Percentiles rank a stretch among this genome's conserved stretches.
Conservation (phyloP, 2,888 invertebrate species). For the Platycheirus albimanus region DNA sequence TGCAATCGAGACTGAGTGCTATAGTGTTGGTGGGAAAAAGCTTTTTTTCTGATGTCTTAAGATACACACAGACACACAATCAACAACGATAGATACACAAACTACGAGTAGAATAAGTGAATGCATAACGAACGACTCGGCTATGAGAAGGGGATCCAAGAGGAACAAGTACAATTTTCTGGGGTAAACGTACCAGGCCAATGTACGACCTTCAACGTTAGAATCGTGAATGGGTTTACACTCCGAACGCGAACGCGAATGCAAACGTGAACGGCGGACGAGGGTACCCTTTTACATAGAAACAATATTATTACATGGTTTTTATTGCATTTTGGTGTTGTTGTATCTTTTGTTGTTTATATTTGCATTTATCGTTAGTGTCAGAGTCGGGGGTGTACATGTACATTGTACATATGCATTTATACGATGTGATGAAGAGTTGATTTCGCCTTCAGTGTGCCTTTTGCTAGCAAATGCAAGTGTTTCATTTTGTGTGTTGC, state of each 20-base stretch:
- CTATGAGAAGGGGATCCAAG: neutral
- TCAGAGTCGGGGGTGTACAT: conserved; percentile 26
- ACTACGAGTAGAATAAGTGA: conserved; percentile 11
- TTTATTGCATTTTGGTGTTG: conserved; percentile 43
- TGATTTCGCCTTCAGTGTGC: conserved; percentile 58
- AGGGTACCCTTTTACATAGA: conserved; percentile 60
- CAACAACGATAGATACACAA: conserved; percentile 5
- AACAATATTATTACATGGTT: conserved; percentile 58
- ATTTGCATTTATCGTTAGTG: conserved; percentile 58
- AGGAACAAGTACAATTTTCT: conserved; percentile 73
- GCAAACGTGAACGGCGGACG: conserved; percentile 54
- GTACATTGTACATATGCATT: neutral
- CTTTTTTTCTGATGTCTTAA: conserved; percentile 30
- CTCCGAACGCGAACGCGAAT: no score
- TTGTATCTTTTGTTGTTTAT: conserved; percentile 42
- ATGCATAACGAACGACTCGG: neutral
- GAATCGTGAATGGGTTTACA: conserved; percentile 69
- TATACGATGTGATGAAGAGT: conserved; percentile 43
- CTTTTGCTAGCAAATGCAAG: conserved; percentile 53
- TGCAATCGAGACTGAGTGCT: conserved; percentile 14
- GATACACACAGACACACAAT: conserved; percentile 14
- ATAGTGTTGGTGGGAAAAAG: conserved; percentile 13
- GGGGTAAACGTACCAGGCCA: conserved; percentile 79
- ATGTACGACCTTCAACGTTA: conserved; percentile 80
- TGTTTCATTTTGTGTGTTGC: conserved; percentile 44